Conservation (phyloP, 2,888 invertebrate species). For the Antheraea assamensis region DNA sequence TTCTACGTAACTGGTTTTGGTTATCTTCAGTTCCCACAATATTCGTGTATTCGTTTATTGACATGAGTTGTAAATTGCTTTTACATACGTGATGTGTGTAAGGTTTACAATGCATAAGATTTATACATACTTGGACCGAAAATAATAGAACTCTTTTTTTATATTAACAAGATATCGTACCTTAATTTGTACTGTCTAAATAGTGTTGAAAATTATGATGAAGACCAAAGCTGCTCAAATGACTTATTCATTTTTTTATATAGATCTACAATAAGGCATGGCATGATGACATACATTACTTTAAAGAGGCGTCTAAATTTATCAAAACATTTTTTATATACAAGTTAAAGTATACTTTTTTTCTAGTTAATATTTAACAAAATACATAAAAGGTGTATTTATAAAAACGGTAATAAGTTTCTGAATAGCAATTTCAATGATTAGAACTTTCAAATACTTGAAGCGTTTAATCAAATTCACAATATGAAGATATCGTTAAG, state of each 20-base stretch:
- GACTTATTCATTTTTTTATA: neutral
- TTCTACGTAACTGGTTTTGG: constrained; percentile 40
- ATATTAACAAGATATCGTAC: neutral
- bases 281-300: neutral
- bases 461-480: constrained; percentile 34
- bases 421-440: neutral
- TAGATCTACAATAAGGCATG: neutral
- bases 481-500: constrained; percentile 42
- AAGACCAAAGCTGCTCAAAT: neutral
- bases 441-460: constrained; percentile 11
- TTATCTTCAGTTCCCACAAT: constrained; percentile 41
- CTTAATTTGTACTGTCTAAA: neutral
- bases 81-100: constrained; percentile 31
- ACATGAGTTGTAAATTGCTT: constrained; percentile 43
- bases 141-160: neutral
- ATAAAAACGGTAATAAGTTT: constrained; percentile 1
- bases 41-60: constrained; percentile 37
- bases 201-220: neutral
- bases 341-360: neutral
- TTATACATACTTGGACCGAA: constrained; percentile 27
- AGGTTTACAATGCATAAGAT: constrained; percentile 35
- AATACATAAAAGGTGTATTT: neutral
- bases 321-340: neutral
- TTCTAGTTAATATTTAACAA: neutral
- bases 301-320: neutral